Evolutionary conservation across 2,888 invertebrate genomes (phyloP).

Genomic region (Alitta virens): DNA sequence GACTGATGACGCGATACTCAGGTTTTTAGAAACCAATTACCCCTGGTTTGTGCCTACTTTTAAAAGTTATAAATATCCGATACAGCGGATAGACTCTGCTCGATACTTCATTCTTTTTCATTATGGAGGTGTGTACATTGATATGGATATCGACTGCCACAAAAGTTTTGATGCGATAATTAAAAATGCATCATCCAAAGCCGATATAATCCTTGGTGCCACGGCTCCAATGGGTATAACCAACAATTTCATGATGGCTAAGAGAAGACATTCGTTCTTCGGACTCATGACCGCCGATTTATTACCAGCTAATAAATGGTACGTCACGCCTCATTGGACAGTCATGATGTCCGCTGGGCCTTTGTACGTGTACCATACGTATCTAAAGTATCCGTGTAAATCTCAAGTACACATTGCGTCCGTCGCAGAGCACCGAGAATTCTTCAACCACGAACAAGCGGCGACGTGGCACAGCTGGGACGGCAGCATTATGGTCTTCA

Average conservation of each 20-base stretch:
- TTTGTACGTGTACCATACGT: constrained; percentile 17
- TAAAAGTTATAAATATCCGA: constrained; percentile 22
- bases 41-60: constrained; percentile 25
- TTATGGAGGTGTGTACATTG: constrained; percentile 28
- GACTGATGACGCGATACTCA: constrained; percentile 21
- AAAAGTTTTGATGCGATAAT: background rate
- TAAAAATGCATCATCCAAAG: background rate
- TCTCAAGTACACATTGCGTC: background rate
- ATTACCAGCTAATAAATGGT: background rate
- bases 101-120: constrained; percentile 26
- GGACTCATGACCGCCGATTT: constrained; percentile 1
- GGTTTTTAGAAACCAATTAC: constrained; percentile 20
- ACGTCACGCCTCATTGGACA: constrained; percentile 23
- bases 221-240: constrained; percentile 23
- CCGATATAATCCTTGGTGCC: constrained; percentile 17
- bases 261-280: constrained; percentile 12
- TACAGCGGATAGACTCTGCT: constrained; percentile 25
- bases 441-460: constrained; percentile 16
- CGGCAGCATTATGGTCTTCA: constrained; percentile 19
- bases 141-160: constrained; percentile 20
- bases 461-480: constrained; percentile 23
- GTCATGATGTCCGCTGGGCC: constrained; percentile 28
- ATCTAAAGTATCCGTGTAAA: constrained; percentile 8
- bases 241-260: constrained; percentile 19
- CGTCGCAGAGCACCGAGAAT: background rate